Percentiles rank a stretch among this genome's conserved stretches.
Evolutionary conservation across 2,888 invertebrate genomes (phyloP).

Genomic region (Drosophila colorata): DNA sequence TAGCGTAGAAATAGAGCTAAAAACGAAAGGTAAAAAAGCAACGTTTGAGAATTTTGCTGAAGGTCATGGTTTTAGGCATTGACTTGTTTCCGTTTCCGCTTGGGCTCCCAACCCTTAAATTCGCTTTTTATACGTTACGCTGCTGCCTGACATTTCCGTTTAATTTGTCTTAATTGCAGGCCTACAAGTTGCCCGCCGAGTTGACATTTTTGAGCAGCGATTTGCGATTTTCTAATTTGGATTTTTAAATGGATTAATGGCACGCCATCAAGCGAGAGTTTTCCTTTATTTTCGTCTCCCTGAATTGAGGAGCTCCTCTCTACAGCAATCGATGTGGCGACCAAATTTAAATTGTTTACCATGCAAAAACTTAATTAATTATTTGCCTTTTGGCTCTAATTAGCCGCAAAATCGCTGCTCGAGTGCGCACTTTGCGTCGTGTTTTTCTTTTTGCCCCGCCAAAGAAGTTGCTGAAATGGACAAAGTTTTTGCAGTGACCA

Average conservation of each 20-base stretch:
- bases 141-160: slow-evolving; percentile 66
- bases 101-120: background rate
- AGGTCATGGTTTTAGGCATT: slow-evolving; percentile 57
- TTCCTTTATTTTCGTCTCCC: background rate
- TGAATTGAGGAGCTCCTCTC: background rate
- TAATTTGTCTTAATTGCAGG: slow-evolving; percentile 74
- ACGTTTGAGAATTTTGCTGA: slow-evolving; percentile 34
- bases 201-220: slow-evolving; percentile 66
- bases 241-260: slow-evolving; percentile 55
- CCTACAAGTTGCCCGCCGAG: slow-evolving; percentile 19
- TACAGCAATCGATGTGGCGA: slow-evolving; percentile 40
- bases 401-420: slow-evolving; percentile 64
- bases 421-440: slow-evolving; percentile 61
- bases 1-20: slow-evolving; percentile 1
- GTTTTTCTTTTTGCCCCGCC: slow-evolving; percentile 7
- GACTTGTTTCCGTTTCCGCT: slow-evolving; percentile 46
- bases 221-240: slow-evolving; percentile 35
- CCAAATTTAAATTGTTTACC: slow-evolving; percentile 33
- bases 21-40: slow-evolving; percentile 5
- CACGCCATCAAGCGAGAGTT: slow-evolving; percentile 53
- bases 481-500: slow-evolving; percentile 49
- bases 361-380: slow-evolving; percentile 69
- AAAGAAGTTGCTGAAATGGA: slow-evolving; percentile 21
- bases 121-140: background rate
- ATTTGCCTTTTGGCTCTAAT: slow-evolving; percentile 62